Evolutionary conservation across 2,113 vertebrate species (phyloP).

Genomic region (Willisornis vidua): DNA sequence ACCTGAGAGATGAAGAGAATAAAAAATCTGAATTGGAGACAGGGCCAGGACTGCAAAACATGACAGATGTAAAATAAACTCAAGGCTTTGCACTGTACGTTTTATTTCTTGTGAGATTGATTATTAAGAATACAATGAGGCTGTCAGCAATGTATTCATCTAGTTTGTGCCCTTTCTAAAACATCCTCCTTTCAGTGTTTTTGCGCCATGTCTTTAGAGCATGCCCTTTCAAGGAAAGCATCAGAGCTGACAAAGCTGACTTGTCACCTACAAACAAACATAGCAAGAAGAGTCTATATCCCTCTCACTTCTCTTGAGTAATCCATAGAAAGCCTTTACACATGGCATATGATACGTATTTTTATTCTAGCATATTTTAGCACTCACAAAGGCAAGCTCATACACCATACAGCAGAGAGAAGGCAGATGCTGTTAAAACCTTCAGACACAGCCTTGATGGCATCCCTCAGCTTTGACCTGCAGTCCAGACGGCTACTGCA

Average conservation of each 20-base stretch:
- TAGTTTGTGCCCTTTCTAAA: background rate
- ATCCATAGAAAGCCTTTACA: background rate
- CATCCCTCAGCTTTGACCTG: background rate
- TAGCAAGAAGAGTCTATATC: background rate
- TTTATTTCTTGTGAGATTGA: constrained; percentile 38
- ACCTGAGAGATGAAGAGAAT: constrained; percentile 3
- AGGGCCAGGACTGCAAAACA: background rate
- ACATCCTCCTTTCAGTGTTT: background rate
- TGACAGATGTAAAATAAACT: constrained; percentile 16
- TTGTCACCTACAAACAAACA: background rate
- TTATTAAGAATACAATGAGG: constrained; percentile 50
- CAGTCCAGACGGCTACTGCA: background rate
- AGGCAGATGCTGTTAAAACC: background rate
- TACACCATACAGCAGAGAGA: background rate
- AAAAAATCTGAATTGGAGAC: constrained; percentile 1
- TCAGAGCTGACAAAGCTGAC: constrained; percentile 6
- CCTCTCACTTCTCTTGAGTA: background rate
- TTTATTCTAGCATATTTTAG: background rate
- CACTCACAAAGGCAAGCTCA: background rate
- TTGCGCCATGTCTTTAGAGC: background rate
- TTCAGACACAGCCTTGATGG: background rate
- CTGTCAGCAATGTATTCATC: constrained; percentile 25
- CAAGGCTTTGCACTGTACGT: background rate
- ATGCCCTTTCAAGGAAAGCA: constrained; percentile 1
- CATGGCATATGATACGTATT: background rate